Percentiles rank a stretch among this genome's conserved stretches.
Conservation (phyloP, 2,888 invertebrate genomes). For the Rotaria magnacalcarata region DNA sequence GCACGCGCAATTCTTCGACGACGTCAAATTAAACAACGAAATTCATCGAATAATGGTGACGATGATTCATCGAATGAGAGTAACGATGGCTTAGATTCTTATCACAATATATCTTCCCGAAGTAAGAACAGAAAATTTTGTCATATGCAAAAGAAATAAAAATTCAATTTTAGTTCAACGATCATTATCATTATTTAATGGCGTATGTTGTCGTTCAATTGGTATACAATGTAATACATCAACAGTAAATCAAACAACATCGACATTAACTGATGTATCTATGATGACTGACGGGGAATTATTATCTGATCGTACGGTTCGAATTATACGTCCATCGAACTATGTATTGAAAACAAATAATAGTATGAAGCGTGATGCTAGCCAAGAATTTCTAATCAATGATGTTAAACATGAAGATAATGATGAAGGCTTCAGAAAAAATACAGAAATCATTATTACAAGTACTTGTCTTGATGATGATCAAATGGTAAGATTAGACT, state of each 20-base stretch:
- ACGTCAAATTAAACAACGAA: neutral
- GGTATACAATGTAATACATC: conserved; percentile 32
- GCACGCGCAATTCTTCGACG: conserved; percentile 6
- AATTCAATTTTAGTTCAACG: neutral
- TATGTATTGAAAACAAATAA: neutral
- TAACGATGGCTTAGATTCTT: neutral
- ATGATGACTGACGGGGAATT: neutral
- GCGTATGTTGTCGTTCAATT: neutral
- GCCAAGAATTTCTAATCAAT: neutral
- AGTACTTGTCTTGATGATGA: conserved; percentile 25
- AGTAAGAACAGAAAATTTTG: neutral
- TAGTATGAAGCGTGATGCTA: no score
- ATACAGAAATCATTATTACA: neutral
- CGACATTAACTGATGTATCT: neutral
- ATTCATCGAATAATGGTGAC: neutral
- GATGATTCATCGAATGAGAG: neutral
- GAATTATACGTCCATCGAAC: neutral
- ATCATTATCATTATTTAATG: neutral
- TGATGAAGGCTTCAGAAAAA: neutral
- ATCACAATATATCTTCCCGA: neutral
- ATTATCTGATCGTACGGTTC: neutral
- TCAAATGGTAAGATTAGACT: neutral
- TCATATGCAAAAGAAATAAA: neutral
- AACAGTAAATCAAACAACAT: neutral
- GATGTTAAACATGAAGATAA: neutral